Evolutionary conservation across 2,113 vertebrate genomes (phyloP), one percentile per base, ranked within the genome.

Genomic region (Dromaius novaehollandiae): DNA sequence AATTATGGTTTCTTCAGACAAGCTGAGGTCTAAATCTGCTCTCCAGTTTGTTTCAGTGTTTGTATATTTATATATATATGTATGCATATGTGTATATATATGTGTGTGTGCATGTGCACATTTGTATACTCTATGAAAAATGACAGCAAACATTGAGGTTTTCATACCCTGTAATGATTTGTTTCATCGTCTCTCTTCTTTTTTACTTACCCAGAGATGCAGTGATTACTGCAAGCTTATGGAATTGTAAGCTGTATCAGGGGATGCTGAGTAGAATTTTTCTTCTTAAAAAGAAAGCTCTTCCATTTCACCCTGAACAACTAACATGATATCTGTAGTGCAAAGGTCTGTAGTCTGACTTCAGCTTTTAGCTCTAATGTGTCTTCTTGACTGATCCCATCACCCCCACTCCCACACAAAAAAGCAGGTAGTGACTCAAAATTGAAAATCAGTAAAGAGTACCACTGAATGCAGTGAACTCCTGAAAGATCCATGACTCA

Each of bases 221-320:
- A 2, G 13, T 4, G 38, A 28, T n/a, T 66, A 63, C 6, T 70
- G 53, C 28, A 69, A 71, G 12, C 0, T 0, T 40, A 14, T 8
- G 46, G 48, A 89, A 71, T 0, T 13, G 36, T 6, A 32, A 69
- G 34, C 16, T 81, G 18, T 70, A 68, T 26, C 40, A 2, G 11
- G 56, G 44, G 61, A 89, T 34, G 61, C 26, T 82, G 65, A 78
- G 75, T 12, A 4, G 48, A 81, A 38, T 56, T 86, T 86, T 90
- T 77, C 26, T 73, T 60, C n/a, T 44, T 32, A 48, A 78, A 34
- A 78, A 83, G 89, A 63, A 22, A 84, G 36, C 9, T 50, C 24
- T 55, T 70, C 9, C 15, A 28, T 73, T 86, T 89, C 74, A 89
- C 69, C 69, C 93, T 85, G 74, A 89, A 82, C 8, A 75, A 34